Base-by-base conservation (phyloP, 2,113 vertebrate genomes). In the Cinclus mexicanus region DNA sequence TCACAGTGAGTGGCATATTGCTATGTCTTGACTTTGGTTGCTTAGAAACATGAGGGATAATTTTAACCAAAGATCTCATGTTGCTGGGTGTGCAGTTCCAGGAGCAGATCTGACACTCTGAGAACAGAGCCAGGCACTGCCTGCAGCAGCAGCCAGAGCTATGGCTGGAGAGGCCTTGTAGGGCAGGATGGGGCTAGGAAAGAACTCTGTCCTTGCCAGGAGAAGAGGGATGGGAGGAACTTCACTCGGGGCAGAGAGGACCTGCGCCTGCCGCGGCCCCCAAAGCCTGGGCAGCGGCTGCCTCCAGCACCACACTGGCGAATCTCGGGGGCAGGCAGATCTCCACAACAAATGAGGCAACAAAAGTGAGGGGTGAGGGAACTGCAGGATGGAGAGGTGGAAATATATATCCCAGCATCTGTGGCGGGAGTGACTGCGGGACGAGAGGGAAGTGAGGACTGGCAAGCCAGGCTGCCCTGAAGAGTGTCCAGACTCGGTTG, bases 1-100 rank as follows among this genome's bases (percentile, higher is more conserved):
- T 33, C 46, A 69, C 11, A 68, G 15, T 0, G 0, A 91, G 21
- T 0, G 1, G 10, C 41, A 47, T 41, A 33, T 55, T 50, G 33
- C 61, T 7, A 3, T 29, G 39, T 29, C 64, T 52, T 65, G 4
- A 29, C 17, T 33, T 57, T 24, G 52, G 17, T 5, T 41, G 20
- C 29, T 37, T 37, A 35, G 18, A 65, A 69, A 47, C 26, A 25
- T 0, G 1, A 44, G 42, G 28, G 55, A 10, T 50, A 47, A 22
- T 35, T 74, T 86, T 28, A 72, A 68, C n/a, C 31, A 29, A 46
- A 57, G 28, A 17, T 25, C 19, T 59, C 11, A 2, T 0, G 7
- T 29, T 46, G 25, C 19, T 39, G 21, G 11, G 10, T 37, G 20
- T 17, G n/a, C 2, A 2, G 29, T 2, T 10, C 25, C 59, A 68